A percentile compares a stretch with the other conserved stretches of the same genome.
These are phyloP conservation scores for Dunckerocampus dactyliophorus DNA, from an alignment of 2,113 vertebrate genomes.

Conservation along the genomic window DNA sequence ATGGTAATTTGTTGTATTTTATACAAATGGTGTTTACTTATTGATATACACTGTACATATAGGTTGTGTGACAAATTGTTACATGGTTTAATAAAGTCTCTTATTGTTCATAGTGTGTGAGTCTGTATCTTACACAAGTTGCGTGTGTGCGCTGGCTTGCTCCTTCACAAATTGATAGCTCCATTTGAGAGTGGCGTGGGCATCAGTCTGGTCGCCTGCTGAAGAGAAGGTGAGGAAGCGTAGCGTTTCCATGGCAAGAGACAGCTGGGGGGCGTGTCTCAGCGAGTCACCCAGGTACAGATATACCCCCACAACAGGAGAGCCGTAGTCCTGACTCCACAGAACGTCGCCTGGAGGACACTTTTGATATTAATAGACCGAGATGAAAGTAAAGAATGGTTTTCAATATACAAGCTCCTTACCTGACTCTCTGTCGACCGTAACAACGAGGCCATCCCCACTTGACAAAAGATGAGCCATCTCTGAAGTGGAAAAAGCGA, in stretches of 20 bases:
- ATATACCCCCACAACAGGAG: constrained; percentile 86
- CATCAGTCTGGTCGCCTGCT: constrained; percentile 54
- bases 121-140: constrained; percentile 79
- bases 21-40: too few species aligned
- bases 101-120: not conserved
- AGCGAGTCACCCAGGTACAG: constrained; percentile 88
- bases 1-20: too few species aligned
- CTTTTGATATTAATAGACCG: accelerated
- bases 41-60: too few species aligned
- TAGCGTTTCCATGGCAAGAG: constrained; percentile 88
- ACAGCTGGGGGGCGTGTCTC: constrained; percentile 83
- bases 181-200: constrained; percentile 81
- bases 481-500: constrained; percentile 62
- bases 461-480: constrained; percentile 89
- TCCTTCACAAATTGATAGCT: constrained; percentile 76
- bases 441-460: constrained; percentile 88
- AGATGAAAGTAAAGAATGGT: not conserved
- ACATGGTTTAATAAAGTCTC: not conserved
- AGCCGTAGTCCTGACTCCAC: constrained; percentile 91
- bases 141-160: constrained; percentile 79
- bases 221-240: constrained; percentile 85
- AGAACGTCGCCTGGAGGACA: constrained; percentile 74
- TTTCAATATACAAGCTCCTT: constrained; percentile 21
- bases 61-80: too few species aligned
- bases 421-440: constrained; percentile 82